A percentile compares a stretch with the other conserved stretches of the same genome.
phyloP scores from a whole-genome alignment of 2,113 vertebrate genomes.

The Mobula birostris region DNA sequence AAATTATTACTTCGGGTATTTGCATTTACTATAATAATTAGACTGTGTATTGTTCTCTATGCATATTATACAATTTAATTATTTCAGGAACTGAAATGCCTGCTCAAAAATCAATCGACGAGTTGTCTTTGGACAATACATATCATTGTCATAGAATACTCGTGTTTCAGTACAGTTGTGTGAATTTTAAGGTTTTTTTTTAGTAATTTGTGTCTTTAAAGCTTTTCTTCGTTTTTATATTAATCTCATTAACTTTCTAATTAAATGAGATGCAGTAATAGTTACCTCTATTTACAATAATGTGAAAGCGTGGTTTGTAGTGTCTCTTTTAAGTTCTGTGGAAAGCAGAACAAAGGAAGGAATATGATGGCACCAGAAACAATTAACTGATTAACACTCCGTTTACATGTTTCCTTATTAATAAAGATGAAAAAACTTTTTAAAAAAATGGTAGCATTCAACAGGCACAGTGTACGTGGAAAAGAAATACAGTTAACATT shows the following conservation, averaged over 20 bases:
- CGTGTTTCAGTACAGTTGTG: background rate
- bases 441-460: no score
- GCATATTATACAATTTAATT: background rate
- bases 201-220: background rate
- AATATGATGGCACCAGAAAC: no score
- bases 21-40: background rate
- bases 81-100: background rate
- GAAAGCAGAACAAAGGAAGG: no score
- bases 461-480: no score
- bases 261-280: background rate
- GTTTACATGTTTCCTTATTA: no score
- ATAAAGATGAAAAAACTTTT: no score
- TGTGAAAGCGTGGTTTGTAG: no score
- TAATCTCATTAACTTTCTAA: background rate
- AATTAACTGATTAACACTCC: no score
- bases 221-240: background rate
- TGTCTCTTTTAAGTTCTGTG: no score
- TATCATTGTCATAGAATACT: background rate
- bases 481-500: no score
- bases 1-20: background rate
- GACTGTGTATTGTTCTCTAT: background rate
- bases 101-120: background rate
- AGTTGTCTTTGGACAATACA: background rate
- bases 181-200: background rate
- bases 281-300: background rate